These are phyloP conservation scores for Drosophila tanythrix DNA, from an alignment of 2,888 invertebrate genomes.

Conservation along the genomic window DNA sequence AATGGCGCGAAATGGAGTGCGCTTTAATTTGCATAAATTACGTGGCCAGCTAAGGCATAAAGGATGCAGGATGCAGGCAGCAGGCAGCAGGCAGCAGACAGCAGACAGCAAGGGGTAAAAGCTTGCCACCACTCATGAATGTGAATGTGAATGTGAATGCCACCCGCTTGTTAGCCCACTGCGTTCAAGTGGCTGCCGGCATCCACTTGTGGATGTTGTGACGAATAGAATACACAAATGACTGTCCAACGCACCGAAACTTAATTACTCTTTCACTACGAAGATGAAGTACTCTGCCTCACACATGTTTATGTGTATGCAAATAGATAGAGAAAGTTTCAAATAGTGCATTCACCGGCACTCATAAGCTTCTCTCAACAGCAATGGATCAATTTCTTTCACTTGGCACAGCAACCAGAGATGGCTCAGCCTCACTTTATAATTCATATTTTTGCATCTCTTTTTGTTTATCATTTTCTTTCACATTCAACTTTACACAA, in stretches of 20 bases:
- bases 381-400: neutral
- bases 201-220: conserved; percentile 59
- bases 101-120: neutral
- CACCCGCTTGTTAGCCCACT: conserved; percentile 44
- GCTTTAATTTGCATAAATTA: conserved; percentile 81
- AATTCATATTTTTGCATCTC: neutral
- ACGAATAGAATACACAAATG: neutral
- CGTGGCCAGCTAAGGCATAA: conserved; percentile 27
- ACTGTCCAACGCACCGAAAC: conserved; percentile 6
- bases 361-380: neutral
- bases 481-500: neutral
- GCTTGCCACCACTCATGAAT: conserved; percentile 37
- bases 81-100: neutral
- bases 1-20: conserved; percentile 78
- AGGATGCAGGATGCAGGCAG: conserved; percentile 22
- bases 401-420: neutral
- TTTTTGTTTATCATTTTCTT: neutral
- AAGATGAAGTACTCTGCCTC: neutral
- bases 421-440: neutral
- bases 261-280: conserved; percentile 20
- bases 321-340: neutral
- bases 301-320: neutral
- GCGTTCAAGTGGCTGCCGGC: conserved; percentile 60
- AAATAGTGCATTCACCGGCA: neutral
- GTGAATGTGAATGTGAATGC: conserved; percentile 6